A percentile compares a stretch with the other conserved stretches of the same genome.
These are phyloP conservation scores for Pelusios castaneus DNA, from an alignment of 2,113 vertebrate species.

Conservation along the genomic window DNA sequence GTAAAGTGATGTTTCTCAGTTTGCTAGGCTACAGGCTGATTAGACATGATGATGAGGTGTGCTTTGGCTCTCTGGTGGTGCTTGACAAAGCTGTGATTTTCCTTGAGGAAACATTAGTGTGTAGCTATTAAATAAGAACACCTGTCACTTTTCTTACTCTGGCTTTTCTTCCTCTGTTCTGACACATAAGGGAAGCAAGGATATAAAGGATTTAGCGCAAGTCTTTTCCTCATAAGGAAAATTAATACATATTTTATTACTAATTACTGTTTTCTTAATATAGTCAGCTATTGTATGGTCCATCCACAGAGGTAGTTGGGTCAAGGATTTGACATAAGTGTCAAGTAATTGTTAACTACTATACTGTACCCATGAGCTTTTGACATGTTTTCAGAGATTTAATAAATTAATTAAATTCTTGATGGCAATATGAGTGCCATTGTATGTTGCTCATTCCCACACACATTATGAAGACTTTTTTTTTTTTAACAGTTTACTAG, in stretches of 20 bases:
- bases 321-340: neutral
- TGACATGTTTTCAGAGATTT: neutral
- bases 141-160: neutral
- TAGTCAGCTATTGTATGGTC: neutral
- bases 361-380: neutral
- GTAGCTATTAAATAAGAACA: conserved; percentile 57
- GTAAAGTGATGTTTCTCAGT: conserved; percentile 57
- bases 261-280: neutral
- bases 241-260: neutral
- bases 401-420: conserved; percentile 16
- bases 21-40: conserved; percentile 51
- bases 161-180: neutral
- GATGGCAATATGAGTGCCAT: neutral
- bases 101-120: conserved; percentile 32
- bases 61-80: conserved; percentile 22
- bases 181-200: neutral
- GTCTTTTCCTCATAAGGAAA: neutral
- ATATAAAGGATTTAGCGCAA: neutral
- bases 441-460: neutral
- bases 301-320: neutral
- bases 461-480: neutral
- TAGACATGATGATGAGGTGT: conserved; percentile 40
- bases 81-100: conserved; percentile 37
- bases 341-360: neutral
- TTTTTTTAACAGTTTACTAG: neutral